Percentiles rank a stretch among this genome's conserved stretches.
Conservation (phyloP, 2,888 invertebrate genomes). For the Polydrusus pterygomalis region DNA sequence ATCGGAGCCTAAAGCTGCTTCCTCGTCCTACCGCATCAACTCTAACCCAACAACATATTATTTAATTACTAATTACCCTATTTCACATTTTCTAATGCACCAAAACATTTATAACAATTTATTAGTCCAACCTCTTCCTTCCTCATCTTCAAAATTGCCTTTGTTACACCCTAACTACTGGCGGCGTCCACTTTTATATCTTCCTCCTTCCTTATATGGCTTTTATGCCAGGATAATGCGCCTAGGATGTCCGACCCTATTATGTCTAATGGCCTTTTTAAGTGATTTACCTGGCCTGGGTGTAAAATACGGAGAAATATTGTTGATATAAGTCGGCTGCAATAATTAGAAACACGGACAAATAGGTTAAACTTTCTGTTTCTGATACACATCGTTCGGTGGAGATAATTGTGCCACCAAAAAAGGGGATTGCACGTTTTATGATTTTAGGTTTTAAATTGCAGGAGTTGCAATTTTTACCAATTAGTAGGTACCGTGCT, state of each 20-base stretch:
- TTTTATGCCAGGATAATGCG: constrained; percentile 20
- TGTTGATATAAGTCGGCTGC: not conserved
- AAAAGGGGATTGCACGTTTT: too few relatives aligned
- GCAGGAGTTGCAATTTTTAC: too few relatives aligned
- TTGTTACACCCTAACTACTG: constrained; percentile 13
- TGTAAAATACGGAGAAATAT: constrained; percentile 2
- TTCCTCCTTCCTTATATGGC: constrained; percentile 19
- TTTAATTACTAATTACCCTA: too few relatives aligned
- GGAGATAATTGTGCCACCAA: too few relatives aligned
- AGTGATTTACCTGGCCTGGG: constrained; percentile 19
- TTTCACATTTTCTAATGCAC: not conserved
- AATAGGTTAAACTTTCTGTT: too few relatives aligned
- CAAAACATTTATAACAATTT: constrained; percentile 20
- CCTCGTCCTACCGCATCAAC: too few relatives aligned
- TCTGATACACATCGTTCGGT: too few relatives aligned
- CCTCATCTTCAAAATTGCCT: constrained; percentile 9
- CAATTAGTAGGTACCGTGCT: too few relatives aligned
- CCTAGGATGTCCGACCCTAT: constrained; percentile 18
- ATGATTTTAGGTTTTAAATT: too few relatives aligned
- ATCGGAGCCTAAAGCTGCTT: too few relatives aligned
- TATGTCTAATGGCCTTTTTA: constrained; percentile 24
- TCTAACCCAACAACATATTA: too few relatives aligned
- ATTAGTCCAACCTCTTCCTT: constrained; percentile 14
- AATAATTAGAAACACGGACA: too few relatives aligned
- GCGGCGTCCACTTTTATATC: constrained; percentile 16